phyloP scores from a whole-genome alignment of 1,140 invertebrate species.

The Triops longicaudatus region DNA sequence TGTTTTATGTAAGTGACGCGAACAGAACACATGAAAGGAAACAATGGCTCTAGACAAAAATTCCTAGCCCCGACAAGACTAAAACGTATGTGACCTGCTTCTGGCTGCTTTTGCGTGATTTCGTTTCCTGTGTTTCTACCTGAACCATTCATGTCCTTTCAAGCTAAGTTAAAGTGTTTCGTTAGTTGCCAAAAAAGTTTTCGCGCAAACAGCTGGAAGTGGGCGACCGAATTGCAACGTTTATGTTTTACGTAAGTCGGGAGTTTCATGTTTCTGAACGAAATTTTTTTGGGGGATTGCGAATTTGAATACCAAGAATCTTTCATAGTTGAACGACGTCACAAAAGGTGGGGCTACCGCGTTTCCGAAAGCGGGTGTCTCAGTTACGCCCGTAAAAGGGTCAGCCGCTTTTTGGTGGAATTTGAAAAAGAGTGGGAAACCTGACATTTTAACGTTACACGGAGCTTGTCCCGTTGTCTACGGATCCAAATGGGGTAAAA shows the following conservation, averaged over 20 bases:
- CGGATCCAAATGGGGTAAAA: slow-evolving; percentile 38
- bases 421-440: slow-evolving; percentile 33
- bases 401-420: slow-evolving; percentile 38
- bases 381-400: slow-evolving; percentile 34
- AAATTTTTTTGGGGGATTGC: background rate
- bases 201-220: slow-evolving; percentile 23
- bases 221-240: slow-evolving; percentile 50
- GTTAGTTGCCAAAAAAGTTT: slow-evolving; percentile 21
- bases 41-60: slow-evolving; percentile 36
- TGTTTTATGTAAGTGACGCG: slow-evolving; percentile 50
- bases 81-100: background rate
- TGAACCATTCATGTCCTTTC: background rate
- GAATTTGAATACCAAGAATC: background rate
- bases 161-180: background rate
- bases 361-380: slow-evolving; percentile 37
- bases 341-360: slow-evolving; percentile 38
- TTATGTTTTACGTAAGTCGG: slow-evolving; percentile 50
- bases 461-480: slow-evolving; percentile 37
- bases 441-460: slow-evolving; percentile 33
- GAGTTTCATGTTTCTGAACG: background rate
- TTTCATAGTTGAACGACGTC: slow-evolving; percentile 34
- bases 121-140: background rate
- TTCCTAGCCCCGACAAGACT: slow-evolving; percentile 37
- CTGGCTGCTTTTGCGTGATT: slow-evolving; percentile 16
- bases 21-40: slow-evolving; percentile 18